phyloP scores from a whole-genome alignment of 1,140 invertebrate species.

The Papilio helenus region DNA sequence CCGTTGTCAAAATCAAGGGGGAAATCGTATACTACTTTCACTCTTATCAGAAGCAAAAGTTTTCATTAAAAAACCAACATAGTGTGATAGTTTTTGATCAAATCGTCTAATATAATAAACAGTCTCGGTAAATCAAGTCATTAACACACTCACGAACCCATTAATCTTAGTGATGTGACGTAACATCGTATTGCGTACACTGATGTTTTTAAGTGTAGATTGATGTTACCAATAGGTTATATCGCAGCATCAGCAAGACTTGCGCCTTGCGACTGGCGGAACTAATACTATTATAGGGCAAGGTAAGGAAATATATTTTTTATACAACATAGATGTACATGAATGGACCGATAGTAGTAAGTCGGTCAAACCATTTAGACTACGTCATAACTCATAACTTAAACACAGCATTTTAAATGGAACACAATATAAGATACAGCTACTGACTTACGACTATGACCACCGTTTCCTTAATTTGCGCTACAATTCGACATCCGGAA shows the following conservation, averaged over 20 bases:
- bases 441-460: not conserved
- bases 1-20: not conserved
- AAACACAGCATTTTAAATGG: slow-evolving; percentile 3
- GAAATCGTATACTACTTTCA: not conserved
- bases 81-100: not conserved
- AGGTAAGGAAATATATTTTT: slow-evolving; percentile 1
- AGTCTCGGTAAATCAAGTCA: not conserved
- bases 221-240: not conserved
- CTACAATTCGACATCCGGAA: too few species aligned
- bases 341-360: slow-evolving; percentile 10
- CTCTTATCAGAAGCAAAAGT: not conserved
- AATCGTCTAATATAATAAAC: not conserved
- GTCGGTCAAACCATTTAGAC: slow-evolving; percentile 2
- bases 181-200: not conserved
- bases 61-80: not conserved
- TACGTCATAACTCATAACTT: not conserved
- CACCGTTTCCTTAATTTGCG: too few species aligned
- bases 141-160: not conserved
- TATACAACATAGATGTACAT: not conserved
- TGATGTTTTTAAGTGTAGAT: not conserved
- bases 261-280: not conserved
- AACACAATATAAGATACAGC: not conserved
- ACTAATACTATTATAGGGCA: slow-evolving; percentile 12
- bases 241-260: not conserved
- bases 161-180: not conserved